Evolutionary conservation across 2,797 vertebrate genomes (phyloP), one percentile per base, ranked within the genome.

Genomic region (Sebastes minor): DNA sequence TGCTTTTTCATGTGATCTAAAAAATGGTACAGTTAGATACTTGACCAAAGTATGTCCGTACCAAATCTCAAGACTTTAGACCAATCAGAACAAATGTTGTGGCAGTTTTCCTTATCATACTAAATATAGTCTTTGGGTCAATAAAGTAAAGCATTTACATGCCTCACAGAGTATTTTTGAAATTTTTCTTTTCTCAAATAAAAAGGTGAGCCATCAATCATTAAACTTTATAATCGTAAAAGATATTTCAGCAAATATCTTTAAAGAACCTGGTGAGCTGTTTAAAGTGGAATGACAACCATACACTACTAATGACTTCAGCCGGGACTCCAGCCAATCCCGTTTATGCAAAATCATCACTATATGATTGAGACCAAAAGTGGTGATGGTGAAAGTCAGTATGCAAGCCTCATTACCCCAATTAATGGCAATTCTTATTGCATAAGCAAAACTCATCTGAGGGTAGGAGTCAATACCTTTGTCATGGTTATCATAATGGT

Each of bases 391-490:
- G 91, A 89, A 88, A 92, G 93, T 92, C 88, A 85, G 91, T 69
- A 42, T 67, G 71, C 80, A 92, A 64, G 91, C 91, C 88, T 94
- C 93, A 94, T 95, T 94, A 94, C 88, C 89, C 78, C 90, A 93
- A 94, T 95, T 92, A 94, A 95, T 93, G 89, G 61, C 77, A 55
- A 83, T 91, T 94, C 88, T 82, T 92, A 91, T 94, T 93, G 88
- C 91, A 91, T 93, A 94, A 94, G 92, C 93, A 90, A 91, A 94
- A 95, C 90, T 91, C 90, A 89, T 90, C 83, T 90, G 88, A 87
- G 87, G 89, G 86, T 86, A 71, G 87, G 87, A 91, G 91, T 92
- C 92, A 88, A 91, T 94, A 93, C 91, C 92, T 94, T 92, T 91
- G 91, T 93, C 82, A 86, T 86, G 88, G 77, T 94, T 91, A 86